Base-by-base conservation (phyloP, 2,113 vertebrate genomes). In the Mugil cephalus region DNA sequence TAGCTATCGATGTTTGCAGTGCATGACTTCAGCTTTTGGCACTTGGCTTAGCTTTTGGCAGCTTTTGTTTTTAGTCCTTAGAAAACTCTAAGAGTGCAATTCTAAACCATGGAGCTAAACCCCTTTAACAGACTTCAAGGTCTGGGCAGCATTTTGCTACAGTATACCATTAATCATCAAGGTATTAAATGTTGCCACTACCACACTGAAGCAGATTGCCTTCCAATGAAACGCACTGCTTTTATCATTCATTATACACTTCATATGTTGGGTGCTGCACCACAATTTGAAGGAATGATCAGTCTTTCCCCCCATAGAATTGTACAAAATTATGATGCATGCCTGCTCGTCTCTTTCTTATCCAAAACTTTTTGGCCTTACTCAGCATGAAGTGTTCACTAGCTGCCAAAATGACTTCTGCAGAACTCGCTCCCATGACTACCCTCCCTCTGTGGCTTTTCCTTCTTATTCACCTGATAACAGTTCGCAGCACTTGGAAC, bases 311-410 rank as follows among this genome's bases (percentile, higher is more conserved):
- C 47, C 74, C 17, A 30, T 13, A 36, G 61, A 79, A 69, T 82
- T 76, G 63, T 53, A 63, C 72, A 72, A 58, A 30, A 86, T 81
- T 70, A 66, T 58, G 46, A 80, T 83, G 69, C 52, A 68, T 47
- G 68, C 55, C 48, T 61, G 47, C 60, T 70, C 17, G 1, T 88
- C 62, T 60, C 35, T 45, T 76, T 51, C 63, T 77, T 50, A 40
- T 67, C 40, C 51, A 42, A 47, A 87, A 83, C 39, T 66, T 78
- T 69, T 70, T 40, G 48, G 59, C 51, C 51, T 74, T 56, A 36
- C 38, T 82, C 86, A 85, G 75, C 76, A 84, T 40, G 73, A 83
- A 67, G 65, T 52, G 56, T 77, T 82, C 67, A 36, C 21, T 47
- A 60, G 51, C 60, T 78, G 69, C 43, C 52, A 72, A 69, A 74